Conservation (phyloP, 1,140 invertebrate genomes). For the Drosophila burlai region DNA sequence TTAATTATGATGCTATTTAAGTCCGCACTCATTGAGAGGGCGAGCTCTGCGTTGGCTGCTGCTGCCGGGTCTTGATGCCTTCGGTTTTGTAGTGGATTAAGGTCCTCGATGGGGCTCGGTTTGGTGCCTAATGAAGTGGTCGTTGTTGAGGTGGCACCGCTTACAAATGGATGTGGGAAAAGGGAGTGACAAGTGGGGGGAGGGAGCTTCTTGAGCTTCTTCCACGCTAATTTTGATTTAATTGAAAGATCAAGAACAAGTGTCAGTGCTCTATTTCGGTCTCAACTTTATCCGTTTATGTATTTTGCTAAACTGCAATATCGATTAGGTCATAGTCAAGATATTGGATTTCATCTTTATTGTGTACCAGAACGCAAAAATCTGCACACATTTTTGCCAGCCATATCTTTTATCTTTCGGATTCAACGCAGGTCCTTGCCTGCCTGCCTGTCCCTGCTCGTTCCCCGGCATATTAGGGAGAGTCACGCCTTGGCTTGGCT, state of each 20-base stretch:
- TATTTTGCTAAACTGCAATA: slow-evolving; percentile 2
- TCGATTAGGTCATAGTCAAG: slow-evolving; percentile 7
- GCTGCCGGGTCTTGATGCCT: slow-evolving; percentile 17
- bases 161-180: background rate
- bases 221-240: background rate
- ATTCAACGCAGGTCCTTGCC: slow-evolving; percentile 5
- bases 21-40: slow-evolving; percentile 18
- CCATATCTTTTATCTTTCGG: background rate
- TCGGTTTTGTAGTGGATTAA: slow-evolving; percentile 13
- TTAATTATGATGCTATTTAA: slow-evolving; percentile 73
- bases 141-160: background rate
- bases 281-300: background rate
- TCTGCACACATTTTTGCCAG: background rate
- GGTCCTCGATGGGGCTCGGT: background rate
- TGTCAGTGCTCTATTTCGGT: background rate
- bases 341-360: background rate
- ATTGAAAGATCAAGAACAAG: background rate
- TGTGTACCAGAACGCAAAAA: background rate
- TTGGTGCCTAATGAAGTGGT: slow-evolving; percentile 33
- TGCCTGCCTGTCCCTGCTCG: background rate
- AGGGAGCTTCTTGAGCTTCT: background rate
- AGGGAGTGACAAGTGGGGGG: background rate
- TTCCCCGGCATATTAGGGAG: slow-evolving; percentile 29
- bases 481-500: slow-evolving; percentile 36
- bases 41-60: background rate